Base-by-base conservation (phyloP, 2,113 vertebrate species). In the Machaerirhynchus nigripectus region DNA sequence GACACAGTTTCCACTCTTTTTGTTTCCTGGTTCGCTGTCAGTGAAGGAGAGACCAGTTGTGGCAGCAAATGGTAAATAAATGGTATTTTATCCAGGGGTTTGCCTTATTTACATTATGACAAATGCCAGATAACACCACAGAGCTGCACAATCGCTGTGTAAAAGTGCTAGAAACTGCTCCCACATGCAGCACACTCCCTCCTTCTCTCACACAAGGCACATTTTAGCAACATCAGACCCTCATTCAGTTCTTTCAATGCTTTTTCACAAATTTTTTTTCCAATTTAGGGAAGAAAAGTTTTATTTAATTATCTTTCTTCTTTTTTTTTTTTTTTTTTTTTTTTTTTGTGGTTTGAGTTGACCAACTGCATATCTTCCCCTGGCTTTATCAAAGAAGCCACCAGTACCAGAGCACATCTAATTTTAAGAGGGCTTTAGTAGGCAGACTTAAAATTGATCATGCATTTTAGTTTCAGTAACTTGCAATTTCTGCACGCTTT, bases 401-500 rank as follows among this genome's bases (percentile, higher is more conserved):
- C 85, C 88, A 79, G 95, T 69, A 97, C 89, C 95, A 97, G 96
- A 96, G 94, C 87, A 89, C 92, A 95, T 94, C 87, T 95, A 67
- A 98, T 97, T 97, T 97, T 96, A 97, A 98, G 97, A 52, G 91
- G 91, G 91, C 94, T 97, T 97, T 96, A 90, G 98, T 85, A 96
- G 96, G 89, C 87, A 94, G 97, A 92, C 97, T 98, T 96, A 96
- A 97, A 98, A 97, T 79, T 97, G 97, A 98, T 98, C 96, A 92
- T 49, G 96, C 85, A 88, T 98, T 98, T 97, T 98, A 95, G 97
- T 98, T 97, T 98, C 97, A 97, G 97, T 97, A 98, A 98, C 97
- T 98, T 90, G 96, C 97, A 98, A 98, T 98, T 98, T 98, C 97
- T 96, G 96, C 65, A 69, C 7, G 70, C 97, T 98, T 98, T 98